A percentile compares a stretch with the other conserved stretches of the same genome.
Conservation (phyloP, 2,888 invertebrate genomes). For the Myopa tessellatipennis region DNA sequence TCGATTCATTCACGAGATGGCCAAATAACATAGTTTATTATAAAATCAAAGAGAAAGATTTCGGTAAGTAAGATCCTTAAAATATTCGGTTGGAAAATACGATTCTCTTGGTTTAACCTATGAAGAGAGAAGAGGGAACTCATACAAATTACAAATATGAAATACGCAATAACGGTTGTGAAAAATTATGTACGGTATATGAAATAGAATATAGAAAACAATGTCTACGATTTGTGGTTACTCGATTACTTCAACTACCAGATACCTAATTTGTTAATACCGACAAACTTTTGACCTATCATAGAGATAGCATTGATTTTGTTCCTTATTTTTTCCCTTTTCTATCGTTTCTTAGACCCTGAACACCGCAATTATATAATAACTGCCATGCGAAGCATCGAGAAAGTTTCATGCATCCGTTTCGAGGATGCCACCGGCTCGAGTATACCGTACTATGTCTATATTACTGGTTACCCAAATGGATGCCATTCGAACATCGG, state of each 20-base stretch:
- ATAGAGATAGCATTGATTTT: no score
- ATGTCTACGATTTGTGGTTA: no score
- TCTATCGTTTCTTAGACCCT: slow-evolving; percentile 54
- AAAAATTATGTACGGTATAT: no score
- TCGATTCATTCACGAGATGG: slow-evolving; percentile 72
- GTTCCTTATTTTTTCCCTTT: neutral
- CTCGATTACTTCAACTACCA: no score
- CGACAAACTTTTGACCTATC: no score
- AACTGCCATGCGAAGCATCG: slow-evolving; percentile 78
- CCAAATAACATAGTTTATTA: slow-evolving; percentile 76
- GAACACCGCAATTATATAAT: slow-evolving; percentile 73
- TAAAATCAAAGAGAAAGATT: slow-evolving; percentile 67
- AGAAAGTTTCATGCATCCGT: slow-evolving; percentile 77
- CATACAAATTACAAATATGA: no score
- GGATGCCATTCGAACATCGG: slow-evolving; percentile 86
- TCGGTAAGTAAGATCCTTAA: neutral
- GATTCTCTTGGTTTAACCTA: no score
- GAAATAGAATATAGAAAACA: no score
- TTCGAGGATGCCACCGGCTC: slow-evolving; percentile 74
- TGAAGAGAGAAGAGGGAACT: neutral
- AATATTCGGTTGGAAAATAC: neutral
- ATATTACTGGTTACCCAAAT: slow-evolving; percentile 58
- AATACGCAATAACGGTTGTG: no score
- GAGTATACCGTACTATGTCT: slow-evolving; percentile 57
- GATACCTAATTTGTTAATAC: no score